Evolutionary conservation across 2,797 vertebrate species (phyloP).

Genomic region (Notolepis coatsorum): DNA sequence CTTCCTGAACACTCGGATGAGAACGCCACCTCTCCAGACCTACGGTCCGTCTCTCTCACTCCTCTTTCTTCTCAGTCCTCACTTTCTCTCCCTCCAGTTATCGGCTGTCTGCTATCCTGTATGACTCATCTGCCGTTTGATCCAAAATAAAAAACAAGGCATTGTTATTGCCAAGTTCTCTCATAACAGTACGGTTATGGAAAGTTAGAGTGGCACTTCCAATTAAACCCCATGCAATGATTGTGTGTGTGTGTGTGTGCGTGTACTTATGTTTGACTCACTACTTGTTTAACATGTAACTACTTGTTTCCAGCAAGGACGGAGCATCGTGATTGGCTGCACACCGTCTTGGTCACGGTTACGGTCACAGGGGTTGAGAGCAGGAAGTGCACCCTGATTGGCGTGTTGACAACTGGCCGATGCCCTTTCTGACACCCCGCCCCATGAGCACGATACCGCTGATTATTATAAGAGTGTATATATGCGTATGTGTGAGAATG

Average conservation of each 20-base stretch:
- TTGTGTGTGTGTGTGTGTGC: not conserved
- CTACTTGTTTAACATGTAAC: not conserved
- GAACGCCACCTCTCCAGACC: constrained; percentile 17
- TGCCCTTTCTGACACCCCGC: constrained; percentile 29
- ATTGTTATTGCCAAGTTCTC: constrained; percentile 18
- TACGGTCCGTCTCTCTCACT: no score
- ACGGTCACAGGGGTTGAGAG: not conserved
- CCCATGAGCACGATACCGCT: constrained; percentile 56
- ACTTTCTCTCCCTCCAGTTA: constrained; percentile 33
- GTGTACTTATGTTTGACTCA: constrained; percentile 38
- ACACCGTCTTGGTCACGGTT: not conserved
- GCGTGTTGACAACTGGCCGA: constrained; percentile 58
- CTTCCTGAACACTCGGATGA: constrained; percentile 11
- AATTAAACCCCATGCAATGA: constrained; percentile 8
- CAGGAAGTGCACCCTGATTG: constrained; percentile 68
- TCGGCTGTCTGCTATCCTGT: constrained; percentile 16
- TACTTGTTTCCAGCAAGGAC: constrained; percentile 18
- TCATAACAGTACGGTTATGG: constrained; percentile 18
- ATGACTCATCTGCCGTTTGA: constrained; percentile 51
- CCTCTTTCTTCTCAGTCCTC: not conserved
- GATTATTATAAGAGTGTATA: constrained; percentile 55
- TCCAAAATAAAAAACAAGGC: constrained; percentile 40
- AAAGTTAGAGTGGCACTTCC: constrained; percentile 18
- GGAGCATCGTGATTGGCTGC: constrained; percentile 38
- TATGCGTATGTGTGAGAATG: not conserved